phyloP scores from a whole-genome alignment of 2,888 invertebrate genomes.

The Pecten maximus region DNA sequence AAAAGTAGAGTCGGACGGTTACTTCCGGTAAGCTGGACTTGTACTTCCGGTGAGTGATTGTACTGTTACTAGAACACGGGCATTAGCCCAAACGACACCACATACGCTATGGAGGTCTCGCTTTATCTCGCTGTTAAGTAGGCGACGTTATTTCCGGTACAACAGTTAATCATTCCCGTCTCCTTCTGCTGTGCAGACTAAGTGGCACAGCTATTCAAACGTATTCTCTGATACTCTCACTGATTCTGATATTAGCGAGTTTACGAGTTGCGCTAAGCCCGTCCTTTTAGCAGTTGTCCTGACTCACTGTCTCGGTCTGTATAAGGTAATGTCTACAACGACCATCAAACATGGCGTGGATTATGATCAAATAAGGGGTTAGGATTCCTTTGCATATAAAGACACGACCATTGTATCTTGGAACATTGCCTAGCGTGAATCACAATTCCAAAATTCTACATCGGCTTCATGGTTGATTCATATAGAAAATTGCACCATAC shows the following conservation, averaged over 20 bases:
- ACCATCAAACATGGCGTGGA: not conserved
- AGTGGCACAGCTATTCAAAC: not conserved
- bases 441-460: not conserved
- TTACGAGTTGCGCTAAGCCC: not conserved
- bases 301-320: not conserved
- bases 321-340: not conserved
- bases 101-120: not conserved
- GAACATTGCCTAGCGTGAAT: not conserved
- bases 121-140: not conserved
- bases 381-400: not conserved
- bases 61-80: not conserved
- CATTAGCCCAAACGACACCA: not conserved
- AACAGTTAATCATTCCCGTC: not conserved
- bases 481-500: too few relatives aligned
- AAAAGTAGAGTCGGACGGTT: not conserved
- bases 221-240: not conserved
- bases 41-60: not conserved
- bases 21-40: not conserved
- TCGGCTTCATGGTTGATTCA: too few relatives aligned
- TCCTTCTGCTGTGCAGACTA: slow-evolving; percentile 7
- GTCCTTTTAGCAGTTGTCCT: not conserved
- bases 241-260: not conserved
- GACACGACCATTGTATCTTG: not conserved
- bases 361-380: not conserved
- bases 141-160: not conserved